phyloP scores from a whole-genome alignment of 2,888 invertebrate genomes.

The Catocala fraxini region DNA sequence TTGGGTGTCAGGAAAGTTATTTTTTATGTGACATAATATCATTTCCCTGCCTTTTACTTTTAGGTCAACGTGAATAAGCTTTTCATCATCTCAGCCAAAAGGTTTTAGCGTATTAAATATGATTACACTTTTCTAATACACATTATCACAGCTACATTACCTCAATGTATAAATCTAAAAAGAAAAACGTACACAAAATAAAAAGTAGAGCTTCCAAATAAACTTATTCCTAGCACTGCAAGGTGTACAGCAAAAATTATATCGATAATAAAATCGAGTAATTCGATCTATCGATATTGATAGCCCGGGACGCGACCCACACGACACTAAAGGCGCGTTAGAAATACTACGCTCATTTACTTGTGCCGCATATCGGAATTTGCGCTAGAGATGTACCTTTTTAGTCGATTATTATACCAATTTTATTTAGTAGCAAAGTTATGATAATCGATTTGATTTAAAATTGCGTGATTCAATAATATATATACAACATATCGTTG shows the following conservation, averaged over 20 bases:
- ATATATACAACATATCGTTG: background rate
- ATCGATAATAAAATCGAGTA: conserved; percentile 50
- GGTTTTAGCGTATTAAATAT: too few species aligned
- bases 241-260: conserved; percentile 39
- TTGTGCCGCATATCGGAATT: conserved; percentile 33
- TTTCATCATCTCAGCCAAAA: too few species aligned
- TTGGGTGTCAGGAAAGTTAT: too few species aligned
- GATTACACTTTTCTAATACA: too few species aligned
- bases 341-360: conserved; percentile 46
- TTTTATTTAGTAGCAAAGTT: background rate
- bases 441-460: conserved; percentile 15
- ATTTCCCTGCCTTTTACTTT: too few species aligned
- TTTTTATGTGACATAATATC: too few species aligned
- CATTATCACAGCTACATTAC: too few species aligned
- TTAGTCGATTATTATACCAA: conserved; percentile 23
- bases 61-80: too few species aligned
- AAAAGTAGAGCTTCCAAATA: background rate
- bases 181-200: background rate
- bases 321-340: conserved; percentile 41
- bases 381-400: conserved; percentile 24
- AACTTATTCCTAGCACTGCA: conserved; percentile 13
- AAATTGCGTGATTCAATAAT: conserved; percentile 9
- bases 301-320: conserved; percentile 30
- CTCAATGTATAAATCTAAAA: too few species aligned
- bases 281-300: conserved; percentile 50